Conservation (phyloP, 1,140 invertebrate genomes). For the Aleiodes sp. region DNA sequence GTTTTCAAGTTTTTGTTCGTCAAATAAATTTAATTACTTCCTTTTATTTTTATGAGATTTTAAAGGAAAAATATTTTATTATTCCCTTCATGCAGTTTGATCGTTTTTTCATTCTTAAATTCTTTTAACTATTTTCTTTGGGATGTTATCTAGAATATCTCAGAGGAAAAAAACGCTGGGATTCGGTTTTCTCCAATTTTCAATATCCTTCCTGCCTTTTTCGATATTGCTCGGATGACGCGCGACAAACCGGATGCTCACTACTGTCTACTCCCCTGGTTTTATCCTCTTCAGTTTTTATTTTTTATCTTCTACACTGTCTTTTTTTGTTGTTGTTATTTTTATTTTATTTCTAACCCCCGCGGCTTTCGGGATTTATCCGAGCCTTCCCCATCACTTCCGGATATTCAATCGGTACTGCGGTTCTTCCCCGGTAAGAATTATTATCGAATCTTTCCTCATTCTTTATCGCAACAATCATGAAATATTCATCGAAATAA, state of each 20-base stretch:
- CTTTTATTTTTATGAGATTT: too few relatives aligned
- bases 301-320: neutral
- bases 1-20: neutral
- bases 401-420: neutral
- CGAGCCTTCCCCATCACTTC: neutral
- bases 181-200: constrained; percentile 4
- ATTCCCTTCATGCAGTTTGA: too few relatives aligned
- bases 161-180: neutral
- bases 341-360: neutral
- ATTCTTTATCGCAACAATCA: too few relatives aligned
- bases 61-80: too few relatives aligned
- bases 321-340: neutral
- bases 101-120: too few relatives aligned
- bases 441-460: neutral
- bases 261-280: neutral
- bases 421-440: neutral
- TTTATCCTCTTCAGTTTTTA: constrained; percentile 2
- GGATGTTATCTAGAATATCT: neutral
- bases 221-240: neutral
- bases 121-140: neutral
- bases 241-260: constrained; percentile 4
- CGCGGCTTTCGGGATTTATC: neutral
- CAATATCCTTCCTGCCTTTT: constrained; percentile 11
- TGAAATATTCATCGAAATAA: too few relatives aligned
- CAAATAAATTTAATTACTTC: too few relatives aligned